phyloP scores from a whole-genome alignment of 2,113 vertebrate genomes.

The Xiphophorus hellerii region DNA sequence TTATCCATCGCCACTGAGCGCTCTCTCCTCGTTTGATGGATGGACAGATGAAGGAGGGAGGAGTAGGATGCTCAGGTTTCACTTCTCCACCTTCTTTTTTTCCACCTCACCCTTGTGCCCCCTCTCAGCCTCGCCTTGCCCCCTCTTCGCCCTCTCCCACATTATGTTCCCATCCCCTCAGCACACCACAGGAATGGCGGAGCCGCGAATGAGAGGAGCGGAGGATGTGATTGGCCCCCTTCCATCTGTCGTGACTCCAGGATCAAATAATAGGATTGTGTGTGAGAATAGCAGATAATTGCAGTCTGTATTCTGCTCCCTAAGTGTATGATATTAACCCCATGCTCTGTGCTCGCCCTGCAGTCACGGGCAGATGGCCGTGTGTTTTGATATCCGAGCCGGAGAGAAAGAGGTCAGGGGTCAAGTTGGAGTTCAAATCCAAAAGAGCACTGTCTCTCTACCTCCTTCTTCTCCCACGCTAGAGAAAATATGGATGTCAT shows the following conservation, averaged over 20 bases:
- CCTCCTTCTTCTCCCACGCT: constrained; percentile 50
- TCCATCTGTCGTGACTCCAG: constrained; percentile 85
- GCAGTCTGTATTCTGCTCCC: constrained; percentile 82
- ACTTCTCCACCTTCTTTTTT: constrained; percentile 42
- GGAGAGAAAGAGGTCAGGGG: constrained; percentile 69
- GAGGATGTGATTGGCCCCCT: constrained; percentile 72
- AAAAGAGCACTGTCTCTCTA: constrained; percentile 68
- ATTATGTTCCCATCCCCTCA: constrained; percentile 73
- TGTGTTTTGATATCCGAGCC: constrained; percentile 83
- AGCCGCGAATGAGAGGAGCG: constrained; percentile 28
- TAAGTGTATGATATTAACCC: constrained; percentile 85
- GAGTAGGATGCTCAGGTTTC: constrained; percentile 74
- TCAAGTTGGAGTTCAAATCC: constrained; percentile 88
- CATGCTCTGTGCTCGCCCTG: constrained; percentile 73
- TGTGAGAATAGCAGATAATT: constrained; percentile 86
- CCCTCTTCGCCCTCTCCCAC: constrained; percentile 69
- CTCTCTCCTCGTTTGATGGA: constrained; percentile 54
- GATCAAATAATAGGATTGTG: constrained; percentile 84
- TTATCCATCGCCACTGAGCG: constrained; percentile 6
- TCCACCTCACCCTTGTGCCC: constrained; percentile 27
- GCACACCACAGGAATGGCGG: constrained; percentile 78
- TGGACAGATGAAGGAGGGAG: constrained; percentile 52
- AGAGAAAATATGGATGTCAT: constrained; percentile 74
- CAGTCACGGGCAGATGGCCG: constrained; percentile 86
- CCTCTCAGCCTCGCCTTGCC: constrained; percentile 51